These are phyloP conservation scores for Poecilia latipinna DNA, from an alignment of 2,113 vertebrate species.

Conservation along the genomic window DNA sequence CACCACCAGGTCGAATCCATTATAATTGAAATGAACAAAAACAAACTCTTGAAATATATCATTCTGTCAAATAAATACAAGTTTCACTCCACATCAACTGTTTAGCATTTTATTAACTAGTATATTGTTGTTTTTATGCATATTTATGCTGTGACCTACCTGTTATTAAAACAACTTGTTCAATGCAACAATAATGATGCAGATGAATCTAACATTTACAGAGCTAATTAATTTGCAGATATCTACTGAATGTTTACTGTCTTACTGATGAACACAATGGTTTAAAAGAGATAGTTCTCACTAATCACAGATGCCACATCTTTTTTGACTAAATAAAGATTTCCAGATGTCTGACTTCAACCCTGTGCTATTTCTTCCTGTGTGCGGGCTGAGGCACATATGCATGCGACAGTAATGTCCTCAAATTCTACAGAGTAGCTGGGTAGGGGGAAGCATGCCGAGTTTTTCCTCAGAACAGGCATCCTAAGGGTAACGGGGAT, in stretches of 20 bases:
- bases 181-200: neutral
- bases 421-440: conserved; percentile 79
- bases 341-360: neutral
- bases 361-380: conserved; percentile 31
- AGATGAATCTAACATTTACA: conserved; percentile 17
- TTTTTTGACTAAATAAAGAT: neutral
- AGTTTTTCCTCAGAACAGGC: conserved; percentile 78
- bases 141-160: neutral
- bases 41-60: no score
- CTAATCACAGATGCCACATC: neutral
- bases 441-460: conserved; percentile 63
- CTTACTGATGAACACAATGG: conserved; percentile 1
- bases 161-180: neutral
- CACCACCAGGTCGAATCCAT: no score
- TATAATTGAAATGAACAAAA: no score
- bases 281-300: conserved; percentile 8
- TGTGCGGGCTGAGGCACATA: conserved; percentile 78
- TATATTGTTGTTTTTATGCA: neutral
- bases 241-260: neutral
- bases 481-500: conserved; percentile 78
- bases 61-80: no score
- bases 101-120: neutral
- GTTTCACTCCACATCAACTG: neutral
- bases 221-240: conserved; percentile 8
- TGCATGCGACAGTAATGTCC: conserved; percentile 78